Base-by-base conservation (phyloP, 2,113 vertebrate species). In the Pogonocichla stellata region DNA sequence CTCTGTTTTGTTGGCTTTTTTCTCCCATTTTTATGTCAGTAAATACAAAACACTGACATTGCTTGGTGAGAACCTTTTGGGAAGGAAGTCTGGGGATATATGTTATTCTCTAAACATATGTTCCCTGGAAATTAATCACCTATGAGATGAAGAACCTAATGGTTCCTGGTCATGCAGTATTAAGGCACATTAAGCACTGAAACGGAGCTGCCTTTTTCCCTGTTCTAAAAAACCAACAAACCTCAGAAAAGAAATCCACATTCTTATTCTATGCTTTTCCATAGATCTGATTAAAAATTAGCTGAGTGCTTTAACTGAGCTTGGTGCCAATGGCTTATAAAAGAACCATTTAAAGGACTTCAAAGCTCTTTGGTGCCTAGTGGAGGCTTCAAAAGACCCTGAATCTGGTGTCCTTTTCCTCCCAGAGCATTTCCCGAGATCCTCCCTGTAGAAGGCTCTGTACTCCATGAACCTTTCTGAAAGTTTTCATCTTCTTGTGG, bases 281-380 rank as follows among this genome's bases (percentile, higher is more conserved):
- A 31, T 83, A 73, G 10, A 60, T 22, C 42, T 92, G 82, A 86
- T 83, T 92, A 90, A 86, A 90, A 93, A 88, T 80, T 71, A 97
- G 47, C 72, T 40, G 19, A 72, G 53, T 79, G 60, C 54, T 92
- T 85, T 86, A 88, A 73, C 47, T 58, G 50, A 92, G 56, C 47
- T 66, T 16, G 48, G 64, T 82, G 80, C 40, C 91, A 86, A 19
- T 18, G 34, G 9, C 31, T 47, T 71, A 51, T 28, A 80, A 94
- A 95, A 93, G 34, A 50, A 66, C 8, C 24, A 64, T 83, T 88
- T 85, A 40, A 69, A 82, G 65, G 45, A 65, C 58, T 88, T 80
- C 85, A 95, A 67, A 88, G 79, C 6, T 74, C 51, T 92, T 43
- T 73, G 71, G 60, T 80, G 51, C 15, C 62, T 42, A n/a, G 18